These are phyloP conservation scores for Hypomecis atomaria DNA, from an alignment of 2,888 invertebrate species.

Conservation along the genomic window DNA sequence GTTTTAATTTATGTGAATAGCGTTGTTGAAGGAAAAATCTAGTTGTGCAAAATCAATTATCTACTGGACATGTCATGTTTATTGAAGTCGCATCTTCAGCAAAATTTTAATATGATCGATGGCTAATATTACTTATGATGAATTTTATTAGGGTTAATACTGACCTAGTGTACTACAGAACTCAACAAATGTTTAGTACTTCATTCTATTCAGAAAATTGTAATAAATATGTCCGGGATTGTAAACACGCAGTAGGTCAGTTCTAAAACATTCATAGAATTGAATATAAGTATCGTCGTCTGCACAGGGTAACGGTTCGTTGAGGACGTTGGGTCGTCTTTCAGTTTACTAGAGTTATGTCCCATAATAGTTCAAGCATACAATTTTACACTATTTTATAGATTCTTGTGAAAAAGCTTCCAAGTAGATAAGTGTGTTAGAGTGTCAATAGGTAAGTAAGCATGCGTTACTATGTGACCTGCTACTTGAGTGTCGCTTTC, in stretches of 20 bases:
- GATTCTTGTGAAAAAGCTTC: not conserved
- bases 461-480: too few relatives aligned
- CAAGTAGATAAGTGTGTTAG: not conserved
- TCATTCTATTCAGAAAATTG: not conserved
- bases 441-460: too few relatives aligned
- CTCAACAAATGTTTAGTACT: not conserved
- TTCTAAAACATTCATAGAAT: conserved; percentile 27
- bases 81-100: too few relatives aligned
- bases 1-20: too few relatives aligned
- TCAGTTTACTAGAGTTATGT: conserved; percentile 1
- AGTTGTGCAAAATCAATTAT: too few relatives aligned
- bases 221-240: conserved; percentile 1
- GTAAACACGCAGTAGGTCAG: conserved; percentile 13
- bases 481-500: too few relatives aligned
- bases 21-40: too few relatives aligned
- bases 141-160: too few relatives aligned
- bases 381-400: not conserved
- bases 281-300: conserved; percentile 16
- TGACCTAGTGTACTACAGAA: too few relatives aligned
- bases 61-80: too few relatives aligned
- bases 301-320: conserved; percentile 16
- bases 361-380: not conserved
- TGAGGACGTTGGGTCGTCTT: conserved; percentile 9
- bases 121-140: too few relatives aligned
- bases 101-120: too few relatives aligned